Base-by-base conservation (phyloP, 2,113 vertebrate species). In the Rhipidura dahli region DNA sequence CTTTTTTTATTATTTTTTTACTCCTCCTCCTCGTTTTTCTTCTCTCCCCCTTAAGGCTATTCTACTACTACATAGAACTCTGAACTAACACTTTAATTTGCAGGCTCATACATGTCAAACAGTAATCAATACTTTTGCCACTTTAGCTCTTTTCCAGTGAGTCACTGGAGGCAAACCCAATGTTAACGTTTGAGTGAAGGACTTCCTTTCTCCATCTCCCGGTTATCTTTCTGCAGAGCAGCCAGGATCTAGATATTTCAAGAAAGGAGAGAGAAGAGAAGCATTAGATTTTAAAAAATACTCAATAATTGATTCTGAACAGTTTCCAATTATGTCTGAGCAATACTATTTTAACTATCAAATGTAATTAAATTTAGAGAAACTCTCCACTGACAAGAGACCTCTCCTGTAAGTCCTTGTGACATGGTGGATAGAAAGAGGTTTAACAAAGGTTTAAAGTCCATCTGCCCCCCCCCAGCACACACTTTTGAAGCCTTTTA, bases 201-300 rank as follows among this genome's bases (percentile, higher is more conserved):
- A 94, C 99, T 99, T 91, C 98, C 98, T 92, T 97, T 98, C 81
- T 99, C 99, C 97, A 89, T 95, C 19, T 99, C 98, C 54, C 98
- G 97, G 89, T 97, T 98, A 96, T 98, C 98, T 83, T 98, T 99
- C 98, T 99, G 99, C 90, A 99, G 89, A 22, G 98, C 97, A 89
- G 98, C 97, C 91, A 99, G 98, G 61, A 99, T 98, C 99, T 99
- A 71, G 39, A 87, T 7, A 44, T 56, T 76, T 50, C 8, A 77
- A 93, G 14, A 76, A 64, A 87, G 23, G 7, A 91, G n/a, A 85
- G 17, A 93, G n/a, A 79, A 78, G 53, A 37, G 77, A 72, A 79
- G 18, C 24, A 50, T 85, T 90, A 87, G 45, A 57, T 60, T 76
- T 10, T 1, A 50, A 51, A 85, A 69, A 26, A 13, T 6, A 86